A percentile compares a stretch with the other conserved stretches of the same genome.
Conservation (phyloP, 2,797 vertebrate genomes). For the Mormyrops boulengeri region DNA sequence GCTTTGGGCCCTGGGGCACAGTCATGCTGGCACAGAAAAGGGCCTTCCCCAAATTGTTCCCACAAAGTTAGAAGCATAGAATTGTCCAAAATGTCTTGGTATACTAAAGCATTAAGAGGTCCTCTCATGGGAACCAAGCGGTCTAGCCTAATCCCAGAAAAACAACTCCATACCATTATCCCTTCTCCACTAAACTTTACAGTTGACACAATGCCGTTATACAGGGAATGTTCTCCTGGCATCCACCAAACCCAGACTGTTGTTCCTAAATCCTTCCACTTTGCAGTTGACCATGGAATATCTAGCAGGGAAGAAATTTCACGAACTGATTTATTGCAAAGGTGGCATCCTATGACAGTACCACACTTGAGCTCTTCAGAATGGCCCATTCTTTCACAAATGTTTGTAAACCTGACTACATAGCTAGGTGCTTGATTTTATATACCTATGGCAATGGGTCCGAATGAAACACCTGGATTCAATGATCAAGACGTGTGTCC, state of each 20-base stretch:
- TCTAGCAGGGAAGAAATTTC: not conserved
- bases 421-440: not conserved
- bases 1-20: not conserved
- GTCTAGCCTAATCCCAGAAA: not conserved
- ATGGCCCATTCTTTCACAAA: not conserved
- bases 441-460: not conserved
- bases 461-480: not conserved
- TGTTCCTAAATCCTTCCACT: not conserved
- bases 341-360: not conserved
- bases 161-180: not conserved
- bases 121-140: not conserved
- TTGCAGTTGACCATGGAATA: not conserved
- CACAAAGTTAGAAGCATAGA: not conserved
- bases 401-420: not conserved
- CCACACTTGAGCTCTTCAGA: not conserved
- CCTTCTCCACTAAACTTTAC: not conserved
- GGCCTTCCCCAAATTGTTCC: not conserved
- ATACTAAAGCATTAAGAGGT: not conserved
- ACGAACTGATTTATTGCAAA: not conserved
- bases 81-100: not conserved
- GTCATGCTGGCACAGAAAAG: not conserved
- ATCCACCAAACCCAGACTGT: not conserved
- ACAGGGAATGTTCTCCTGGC: not conserved
- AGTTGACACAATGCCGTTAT: not conserved
- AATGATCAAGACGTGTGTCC: not conserved